Percentiles rank a stretch among this genome's conserved stretches.
These are phyloP conservation scores for Lophotis ruficrista DNA, from an alignment of 2,113 vertebrate genomes.

Conservation along the genomic window DNA sequence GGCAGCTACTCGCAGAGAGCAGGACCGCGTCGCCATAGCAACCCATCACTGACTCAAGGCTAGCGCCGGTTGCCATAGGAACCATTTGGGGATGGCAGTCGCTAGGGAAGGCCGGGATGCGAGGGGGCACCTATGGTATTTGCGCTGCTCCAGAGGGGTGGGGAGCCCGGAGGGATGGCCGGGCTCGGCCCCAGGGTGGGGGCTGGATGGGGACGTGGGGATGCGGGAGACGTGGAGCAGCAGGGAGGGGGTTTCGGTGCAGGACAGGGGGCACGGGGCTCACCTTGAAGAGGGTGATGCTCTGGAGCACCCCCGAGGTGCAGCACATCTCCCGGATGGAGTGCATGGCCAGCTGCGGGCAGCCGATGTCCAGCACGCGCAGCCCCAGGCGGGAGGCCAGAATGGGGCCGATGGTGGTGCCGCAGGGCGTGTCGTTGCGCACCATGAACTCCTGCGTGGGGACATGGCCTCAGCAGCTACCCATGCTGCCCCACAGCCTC, in stretches of 20 bases:
- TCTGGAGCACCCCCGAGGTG: slow-evolving; percentile 90
- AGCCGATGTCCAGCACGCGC: slow-evolving; percentile 89
- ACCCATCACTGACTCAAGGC: slow-evolving; percentile 69
- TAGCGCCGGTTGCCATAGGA: slow-evolving; percentile 53
- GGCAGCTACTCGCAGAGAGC: slow-evolving; percentile 4
- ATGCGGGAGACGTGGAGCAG: background rate
- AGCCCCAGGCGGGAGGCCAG: slow-evolving; percentile 90
- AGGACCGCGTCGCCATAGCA: slow-evolving; percentile 52
- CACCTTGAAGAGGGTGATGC: slow-evolving; percentile 93
- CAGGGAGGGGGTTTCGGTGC: rapidly evolving
- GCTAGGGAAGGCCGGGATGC: background rate
- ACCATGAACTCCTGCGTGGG: slow-evolving; percentile 90
- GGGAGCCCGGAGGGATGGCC: background rate
- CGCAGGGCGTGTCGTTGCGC: slow-evolving; percentile 91
- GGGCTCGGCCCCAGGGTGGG: background rate
- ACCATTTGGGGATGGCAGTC: slow-evolving; percentile 31
- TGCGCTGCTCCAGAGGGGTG: background rate
- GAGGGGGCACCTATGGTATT: background rate
- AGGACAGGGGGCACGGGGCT: background rate
- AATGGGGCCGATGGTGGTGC: slow-evolving; percentile 94
- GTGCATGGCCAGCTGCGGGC: slow-evolving; percentile 96
- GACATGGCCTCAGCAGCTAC: background rate
- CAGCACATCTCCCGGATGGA: slow-evolving; percentile 98
- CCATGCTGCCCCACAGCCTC: rapidly evolving
- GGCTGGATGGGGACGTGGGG: rapidly evolving